These are phyloP conservation scores for Sebastes melanostomus DNA, from an alignment of 2,797 vertebrate genomes.

Conservation along the genomic window DNA sequence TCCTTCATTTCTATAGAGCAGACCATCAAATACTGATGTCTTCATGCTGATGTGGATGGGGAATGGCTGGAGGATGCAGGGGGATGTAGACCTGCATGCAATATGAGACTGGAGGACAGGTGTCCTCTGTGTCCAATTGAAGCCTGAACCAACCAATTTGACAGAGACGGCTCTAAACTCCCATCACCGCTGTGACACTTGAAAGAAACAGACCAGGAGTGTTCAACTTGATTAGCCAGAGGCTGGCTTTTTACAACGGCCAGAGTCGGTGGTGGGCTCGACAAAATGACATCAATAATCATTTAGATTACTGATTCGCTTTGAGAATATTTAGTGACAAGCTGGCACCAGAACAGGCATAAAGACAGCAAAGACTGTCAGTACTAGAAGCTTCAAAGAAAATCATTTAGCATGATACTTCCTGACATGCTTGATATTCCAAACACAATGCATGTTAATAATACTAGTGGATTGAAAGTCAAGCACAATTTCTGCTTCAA, in stretches of 20 bases:
- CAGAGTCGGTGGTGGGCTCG: background rate
- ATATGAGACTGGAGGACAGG: background rate
- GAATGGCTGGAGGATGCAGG: background rate
- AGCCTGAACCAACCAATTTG: slow-evolving; percentile 54
- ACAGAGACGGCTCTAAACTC: slow-evolving; percentile 38
- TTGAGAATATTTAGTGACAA: slow-evolving; percentile 36
- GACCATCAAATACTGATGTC: background rate
- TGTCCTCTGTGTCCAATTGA: slow-evolving; percentile 5
- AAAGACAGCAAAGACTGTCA: slow-evolving; percentile 16
- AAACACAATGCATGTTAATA: slow-evolving; percentile 31
- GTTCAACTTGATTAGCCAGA: slow-evolving; percentile 31
- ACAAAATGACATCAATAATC: slow-evolving; percentile 41
- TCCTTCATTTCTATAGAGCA: background rate
- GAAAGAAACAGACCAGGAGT: slow-evolving; percentile 36
- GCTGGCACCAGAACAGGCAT: slow-evolving; percentile 18
- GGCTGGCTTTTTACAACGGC: slow-evolving; percentile 13
- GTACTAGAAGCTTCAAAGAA: slow-evolving; percentile 41
- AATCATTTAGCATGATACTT: slow-evolving; percentile 18
- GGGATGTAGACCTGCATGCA: background rate
- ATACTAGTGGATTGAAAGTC: slow-evolving; percentile 19
- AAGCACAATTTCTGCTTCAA: background rate
- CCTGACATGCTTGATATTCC: slow-evolving; percentile 34
- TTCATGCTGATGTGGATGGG: background rate
- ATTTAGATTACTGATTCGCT: slow-evolving; percentile 37
- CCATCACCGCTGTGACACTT: slow-evolving; percentile 25